A percentile compares a stretch with the other conserved stretches of the same genome.
These are phyloP conservation scores for Engraulis encrasicolus DNA, from an alignment of 2,113 vertebrate species.

Conservation along the genomic window DNA sequence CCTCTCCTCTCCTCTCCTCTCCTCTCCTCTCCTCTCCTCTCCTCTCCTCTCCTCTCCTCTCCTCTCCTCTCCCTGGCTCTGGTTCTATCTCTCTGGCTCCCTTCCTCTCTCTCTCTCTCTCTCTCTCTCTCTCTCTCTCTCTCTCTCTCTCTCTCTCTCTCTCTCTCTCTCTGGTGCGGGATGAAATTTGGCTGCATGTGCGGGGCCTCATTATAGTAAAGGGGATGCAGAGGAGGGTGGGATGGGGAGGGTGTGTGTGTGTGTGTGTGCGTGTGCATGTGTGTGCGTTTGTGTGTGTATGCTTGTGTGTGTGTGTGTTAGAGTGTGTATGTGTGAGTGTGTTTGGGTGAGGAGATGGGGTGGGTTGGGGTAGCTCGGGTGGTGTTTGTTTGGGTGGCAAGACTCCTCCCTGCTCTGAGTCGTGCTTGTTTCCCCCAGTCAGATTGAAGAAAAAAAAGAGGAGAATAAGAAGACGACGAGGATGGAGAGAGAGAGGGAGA, in stretches of 20 bases:
- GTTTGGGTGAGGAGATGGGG: not conserved
- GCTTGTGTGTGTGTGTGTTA: not conserved
- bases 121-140: too few species aligned
- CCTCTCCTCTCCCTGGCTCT: too few species aligned
- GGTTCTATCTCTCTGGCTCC: too few species aligned
- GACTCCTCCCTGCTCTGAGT: constrained; percentile 35
- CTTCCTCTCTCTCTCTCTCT: too few species aligned
- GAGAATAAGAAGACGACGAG: constrained; percentile 41
- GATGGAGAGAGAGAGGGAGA: constrained; percentile 52
- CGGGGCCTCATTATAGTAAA: constrained; percentile 49
- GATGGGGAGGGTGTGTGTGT: too few species aligned
- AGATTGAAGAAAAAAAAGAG: constrained; percentile 31
- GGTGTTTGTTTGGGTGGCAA: not conserved
- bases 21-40: too few species aligned
- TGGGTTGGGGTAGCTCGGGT: not conserved
- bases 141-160: too few species aligned
- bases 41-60: too few species aligned
- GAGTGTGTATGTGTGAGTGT: not conserved
- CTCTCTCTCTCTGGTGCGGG: constrained; percentile 20
- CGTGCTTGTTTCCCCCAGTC: constrained; percentile 40
- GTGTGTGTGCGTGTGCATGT: too few species aligned
- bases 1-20: too few species aligned
- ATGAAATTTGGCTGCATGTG: constrained; percentile 47
- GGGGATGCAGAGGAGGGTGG: not conserved
- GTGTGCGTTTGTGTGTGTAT: too few species aligned